Evolutionary conservation across 2,888 invertebrate species (phyloP), one percentile per base, ranked within the genome.

Genomic region (Hyalella azteca): DNA sequence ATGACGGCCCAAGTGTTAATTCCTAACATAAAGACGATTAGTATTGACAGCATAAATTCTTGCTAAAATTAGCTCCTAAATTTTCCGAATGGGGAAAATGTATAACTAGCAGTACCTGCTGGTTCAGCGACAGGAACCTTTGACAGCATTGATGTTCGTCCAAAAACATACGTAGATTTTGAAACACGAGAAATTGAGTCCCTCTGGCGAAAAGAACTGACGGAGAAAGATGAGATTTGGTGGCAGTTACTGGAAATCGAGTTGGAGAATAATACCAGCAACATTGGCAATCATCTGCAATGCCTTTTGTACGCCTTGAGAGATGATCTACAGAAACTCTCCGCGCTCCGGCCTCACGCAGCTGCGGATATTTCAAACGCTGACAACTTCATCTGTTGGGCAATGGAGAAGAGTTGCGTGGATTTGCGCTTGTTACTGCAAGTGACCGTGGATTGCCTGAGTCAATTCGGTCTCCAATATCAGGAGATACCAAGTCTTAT

Each of bases 391-490:
- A 32, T 66, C 26, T 29, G 54, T 11, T 54, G 26, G 11, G 54
- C 22, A 54, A 29, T 54, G 7, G 26, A 54, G 29, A 54, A 54
- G 54, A 54, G 22, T 19, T 4, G 7, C 11, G 11, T 54, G 3
- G 54, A 54, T 29, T 11, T 26, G 13, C 54, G 54, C 26, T 22
- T 22, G 36, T 39, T 66, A 36, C 66, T 66, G 66, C 66, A 66
- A 66, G 66, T 66, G 29, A 36, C 66, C 7, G 66, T 36, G 66
- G 66, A 66, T 15, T 29, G 66, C 66, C 36, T 66, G 66, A 36
- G 66, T 22, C 9, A 4, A 36, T 66, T 66, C 36, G 66, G 66
- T 36, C 36, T 66, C 26, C 36, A 66, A 19, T 66, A 36, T 15
- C 36, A 66, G n/a, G 66, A 66, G 19, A 66, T 66, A 7, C 66